Base-by-base conservation (phyloP, 1,140 invertebrate species). In the Drosophila neocordata region DNA sequence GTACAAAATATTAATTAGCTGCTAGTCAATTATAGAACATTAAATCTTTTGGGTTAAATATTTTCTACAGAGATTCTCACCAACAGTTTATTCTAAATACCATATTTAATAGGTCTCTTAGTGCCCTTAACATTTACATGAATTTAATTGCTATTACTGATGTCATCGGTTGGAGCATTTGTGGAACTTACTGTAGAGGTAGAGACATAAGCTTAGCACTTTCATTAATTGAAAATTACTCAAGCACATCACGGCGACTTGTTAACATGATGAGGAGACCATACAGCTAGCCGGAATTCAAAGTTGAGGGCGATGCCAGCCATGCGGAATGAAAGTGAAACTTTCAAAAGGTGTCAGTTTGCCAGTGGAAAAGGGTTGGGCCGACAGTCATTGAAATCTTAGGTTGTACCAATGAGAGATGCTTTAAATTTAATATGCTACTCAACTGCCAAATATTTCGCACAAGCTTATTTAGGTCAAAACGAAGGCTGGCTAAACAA, bases 171-270 rank as follows among this genome's bases (percentile, higher is more conserved):
- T 35, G 55, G 41, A 18, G 15, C 5, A 13, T 41, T 13, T 13
- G 41, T 44, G 13, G 41, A 44, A 44, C 13, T 44, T 18, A 44
- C 6, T 44, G 13, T 44, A 24, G n/a, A 8, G 41, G 15, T 48
- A 20, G n/a, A 48, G 15, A 48, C 41, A 15, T 48, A 20, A 20
- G 18, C 8, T 18, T 37, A 68, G 71, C 75, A 87, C 83, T 87
- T 87, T 87, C 83, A 87, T 88, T 88, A 88, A 87, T 88, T 88
- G 84, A 88, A 88, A 88, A 89, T 88, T 83, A 89, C 69, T 70
- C 83, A 88, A 73, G 84, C 83, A 74, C 59, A 77, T 41, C 73
- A 59, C 59, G 67, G 57, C 53, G 73, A 38, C 53, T 35, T 65
- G 72, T 56, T 57, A 69, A 75, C 65, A 74, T 68, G 52, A 71